phyloP scores from a whole-genome alignment of 2,113 vertebrate genomes.

The Xyliphius kryptos region DNA sequence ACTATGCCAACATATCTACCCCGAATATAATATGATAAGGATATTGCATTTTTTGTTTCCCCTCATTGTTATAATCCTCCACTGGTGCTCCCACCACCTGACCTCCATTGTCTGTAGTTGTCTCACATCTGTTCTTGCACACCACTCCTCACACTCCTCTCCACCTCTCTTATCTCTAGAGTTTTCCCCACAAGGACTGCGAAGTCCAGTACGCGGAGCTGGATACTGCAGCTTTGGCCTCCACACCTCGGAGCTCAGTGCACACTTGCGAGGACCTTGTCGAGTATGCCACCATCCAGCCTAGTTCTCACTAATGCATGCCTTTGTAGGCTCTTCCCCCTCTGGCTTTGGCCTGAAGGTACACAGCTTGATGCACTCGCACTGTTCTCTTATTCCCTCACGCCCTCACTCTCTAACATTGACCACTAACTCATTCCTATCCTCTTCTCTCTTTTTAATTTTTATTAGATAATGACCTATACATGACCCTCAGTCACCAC shows the following conservation, averaged over 20 bases:
- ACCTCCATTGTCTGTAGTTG: conserved; percentile 29
- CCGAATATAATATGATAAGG: too few species aligned
- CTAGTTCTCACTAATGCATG: conserved; percentile 81
- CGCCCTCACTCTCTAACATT: conserved; percentile 38
- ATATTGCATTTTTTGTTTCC: too few species aligned
- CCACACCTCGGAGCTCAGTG: conserved; percentile 69
- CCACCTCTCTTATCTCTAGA: conserved; percentile 80
- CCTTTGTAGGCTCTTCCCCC: conserved; percentile 73
- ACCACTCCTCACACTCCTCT: conserved; percentile 58
- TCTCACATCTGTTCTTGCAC: background rate
- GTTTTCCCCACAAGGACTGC: conserved; percentile 76
- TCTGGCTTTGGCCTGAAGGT: conserved; percentile 81
- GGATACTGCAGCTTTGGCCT: conserved; percentile 85
- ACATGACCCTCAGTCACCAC: too few species aligned
- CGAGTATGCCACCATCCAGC: conserved; percentile 92
- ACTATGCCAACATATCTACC: too few species aligned
- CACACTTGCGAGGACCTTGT: conserved; percentile 81
- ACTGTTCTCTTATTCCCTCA: conserved; percentile 20
- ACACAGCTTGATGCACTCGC: conserved; percentile 57
- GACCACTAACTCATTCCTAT: conserved; percentile 38
- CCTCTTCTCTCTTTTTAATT: conserved; percentile 20
- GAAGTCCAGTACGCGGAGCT: conserved; percentile 87
- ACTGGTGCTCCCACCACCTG: background rate
- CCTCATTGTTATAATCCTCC: too few species aligned
- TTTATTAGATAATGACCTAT: background rate